Percentiles rank a stretch among this genome's conserved stretches.
phyloP scores from a whole-genome alignment of 2,888 invertebrate species.

The Yponomeuta cagnagella region DNA sequence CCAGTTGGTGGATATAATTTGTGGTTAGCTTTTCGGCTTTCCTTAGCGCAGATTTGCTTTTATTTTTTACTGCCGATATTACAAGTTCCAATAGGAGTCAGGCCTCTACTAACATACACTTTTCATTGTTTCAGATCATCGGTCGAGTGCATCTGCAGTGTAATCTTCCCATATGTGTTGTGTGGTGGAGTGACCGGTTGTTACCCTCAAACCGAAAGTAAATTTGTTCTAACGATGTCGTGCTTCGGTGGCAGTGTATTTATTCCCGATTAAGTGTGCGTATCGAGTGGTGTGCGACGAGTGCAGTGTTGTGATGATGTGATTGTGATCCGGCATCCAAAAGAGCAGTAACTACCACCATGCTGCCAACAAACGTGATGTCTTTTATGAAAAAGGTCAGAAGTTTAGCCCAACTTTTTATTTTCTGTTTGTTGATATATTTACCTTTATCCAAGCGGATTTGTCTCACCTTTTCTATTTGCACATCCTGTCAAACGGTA shows the following conservation, averaged over 20 bases:
- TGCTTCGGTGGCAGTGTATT: conserved; percentile 54
- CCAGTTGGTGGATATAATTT: too few relatives aligned
- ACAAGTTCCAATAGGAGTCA: too few relatives aligned
- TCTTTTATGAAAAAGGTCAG: conserved; percentile 95
- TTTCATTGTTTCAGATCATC: not conserved
- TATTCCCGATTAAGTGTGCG: conserved; percentile 49
- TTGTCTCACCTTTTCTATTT: conserved; percentile 13
- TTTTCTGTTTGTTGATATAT: too few relatives aligned
- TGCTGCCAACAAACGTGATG: conserved; percentile 94
- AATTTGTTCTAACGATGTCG: conserved; percentile 39
- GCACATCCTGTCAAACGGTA: not conserved
- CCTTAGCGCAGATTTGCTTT: not conserved
- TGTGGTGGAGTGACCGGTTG: not conserved
- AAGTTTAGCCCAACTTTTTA: not conserved
- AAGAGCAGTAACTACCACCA: conserved; percentile 61
- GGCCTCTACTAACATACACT: not conserved
- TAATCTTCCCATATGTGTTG: not conserved
- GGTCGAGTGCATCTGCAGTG: not conserved
- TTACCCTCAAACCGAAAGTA: not conserved
- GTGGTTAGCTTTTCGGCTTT: not conserved
- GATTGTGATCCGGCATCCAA: not conserved
- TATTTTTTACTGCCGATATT: not conserved
- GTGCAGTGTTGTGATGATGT: conserved; percentile 33
- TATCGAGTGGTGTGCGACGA: conserved; percentile 21
- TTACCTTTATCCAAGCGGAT: conserved; percentile 18